These are phyloP conservation scores for Chrysochloris asiatica DNA, from an alignment of 2,113 vertebrate species.

Conservation along the genomic window DNA sequence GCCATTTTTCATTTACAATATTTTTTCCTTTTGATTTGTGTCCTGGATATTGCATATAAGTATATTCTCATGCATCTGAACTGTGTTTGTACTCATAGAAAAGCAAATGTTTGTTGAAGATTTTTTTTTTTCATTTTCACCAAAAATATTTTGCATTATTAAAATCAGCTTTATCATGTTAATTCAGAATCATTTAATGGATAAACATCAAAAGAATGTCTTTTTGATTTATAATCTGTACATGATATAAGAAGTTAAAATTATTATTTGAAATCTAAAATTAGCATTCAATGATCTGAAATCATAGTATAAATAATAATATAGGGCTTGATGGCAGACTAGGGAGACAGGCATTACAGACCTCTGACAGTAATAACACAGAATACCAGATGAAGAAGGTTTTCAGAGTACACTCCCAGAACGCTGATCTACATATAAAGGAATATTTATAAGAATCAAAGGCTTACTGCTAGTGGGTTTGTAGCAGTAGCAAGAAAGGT, in stretches of 20 bases:
- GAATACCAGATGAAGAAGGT: no score
- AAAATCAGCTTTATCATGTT: neutral
- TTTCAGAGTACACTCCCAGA: no score
- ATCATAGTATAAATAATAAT: neutral
- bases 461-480: no score
- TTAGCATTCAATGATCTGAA: neutral
- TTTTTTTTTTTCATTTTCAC: neutral
- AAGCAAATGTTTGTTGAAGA: neutral
- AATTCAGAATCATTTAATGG: neutral
- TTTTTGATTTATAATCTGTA: no score
- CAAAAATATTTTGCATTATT: neutral
- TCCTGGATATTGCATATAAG: neutral
- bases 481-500: no score
- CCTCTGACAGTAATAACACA: no score
- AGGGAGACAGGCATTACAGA: no score
- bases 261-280: neutral
- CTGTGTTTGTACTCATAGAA: neutral
- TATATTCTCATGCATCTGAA: neutral
- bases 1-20: neutral
- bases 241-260: neutral
- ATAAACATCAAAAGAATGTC: neutral
- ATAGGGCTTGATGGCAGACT: no score
- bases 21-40: neutral
- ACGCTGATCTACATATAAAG: no score
- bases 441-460: no score